A percentile compares a stretch with the other conserved stretches of the same genome.
Conservation (phyloP, 92 coral and sea anemone species). For the Epizoanthus stellaris region DNA sequence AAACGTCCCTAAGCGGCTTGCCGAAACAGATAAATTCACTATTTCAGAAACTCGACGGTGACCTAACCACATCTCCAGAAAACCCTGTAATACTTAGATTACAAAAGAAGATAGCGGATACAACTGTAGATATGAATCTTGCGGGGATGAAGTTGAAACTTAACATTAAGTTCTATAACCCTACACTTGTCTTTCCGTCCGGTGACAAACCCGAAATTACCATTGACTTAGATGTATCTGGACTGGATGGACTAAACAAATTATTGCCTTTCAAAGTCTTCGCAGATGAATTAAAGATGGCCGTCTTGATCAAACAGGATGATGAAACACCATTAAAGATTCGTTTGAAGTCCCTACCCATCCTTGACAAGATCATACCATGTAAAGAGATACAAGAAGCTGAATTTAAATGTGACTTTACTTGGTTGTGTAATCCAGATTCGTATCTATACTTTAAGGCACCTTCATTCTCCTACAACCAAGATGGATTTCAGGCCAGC, state of each 20-base stretch:
- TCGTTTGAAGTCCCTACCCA: slow-evolving; percentile 49
- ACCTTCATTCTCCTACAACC: slow-evolving; percentile 62
- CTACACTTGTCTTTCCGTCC: slow-evolving; percentile 37
- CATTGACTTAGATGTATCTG: slow-evolving; percentile 43
- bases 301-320: slow-evolving; percentile 33
- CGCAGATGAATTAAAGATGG: slow-evolving; percentile 50
- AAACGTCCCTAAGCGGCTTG: slow-evolving; percentile 56
- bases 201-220: slow-evolving; percentile 39
- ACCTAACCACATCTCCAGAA: slow-evolving; percentile 41
- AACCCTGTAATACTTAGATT: slow-evolving; percentile 31
- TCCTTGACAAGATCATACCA: slow-evolving; percentile 54
- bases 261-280: slow-evolving; percentile 62
- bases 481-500: slow-evolving; percentile 55
- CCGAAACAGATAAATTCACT: slow-evolving; percentile 44
- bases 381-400: slow-evolving; percentile 39
- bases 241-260: slow-evolving; percentile 59
- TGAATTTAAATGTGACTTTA: slow-evolving; percentile 62
- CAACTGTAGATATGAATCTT: slow-evolving; percentile 29
- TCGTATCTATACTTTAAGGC: slow-evolving; percentile 53
- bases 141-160: slow-evolving; percentile 57
- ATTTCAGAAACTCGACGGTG: slow-evolving; percentile 47
- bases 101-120: slow-evolving; percentile 27
- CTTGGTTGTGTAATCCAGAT: slow-evolving; percentile 66
- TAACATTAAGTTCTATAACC: slow-evolving; percentile 53
- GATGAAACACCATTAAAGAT: slow-evolving; percentile 5